Evolutionary conservation across 2,888 invertebrate genomes (phyloP).

Genomic region (Oasisia sp.): DNA sequence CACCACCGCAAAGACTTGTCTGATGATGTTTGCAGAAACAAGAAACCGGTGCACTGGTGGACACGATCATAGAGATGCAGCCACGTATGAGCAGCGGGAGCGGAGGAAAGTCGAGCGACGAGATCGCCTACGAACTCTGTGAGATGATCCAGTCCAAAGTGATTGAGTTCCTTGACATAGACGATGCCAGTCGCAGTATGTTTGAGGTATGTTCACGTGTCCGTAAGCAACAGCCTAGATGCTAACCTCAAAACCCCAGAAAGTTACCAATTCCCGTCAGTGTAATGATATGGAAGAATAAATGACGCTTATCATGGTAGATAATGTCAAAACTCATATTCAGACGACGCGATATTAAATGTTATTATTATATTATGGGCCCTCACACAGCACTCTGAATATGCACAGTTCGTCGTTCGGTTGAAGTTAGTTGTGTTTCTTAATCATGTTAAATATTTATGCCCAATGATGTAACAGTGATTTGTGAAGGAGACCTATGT

Average conservation of each 20-base stretch:
- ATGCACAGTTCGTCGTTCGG: too few species aligned
- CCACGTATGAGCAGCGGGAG: slow-evolving; percentile 73
- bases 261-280: background rate
- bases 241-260: background rate
- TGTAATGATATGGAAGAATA: background rate
- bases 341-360: background rate
- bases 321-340: background rate
- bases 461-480: too few species aligned
- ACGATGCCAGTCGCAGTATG: slow-evolving; percentile 74
- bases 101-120: slow-evolving; percentile 78
- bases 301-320: background rate
- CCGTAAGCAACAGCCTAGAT: background rate
- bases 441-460: too few species aligned
- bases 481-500: too few species aligned
- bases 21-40: slow-evolving; percentile 71
- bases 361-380: background rate
- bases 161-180: slow-evolving; percentile 72
- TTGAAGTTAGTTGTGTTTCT: too few species aligned
- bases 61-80: slow-evolving; percentile 83
- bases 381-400: too few species aligned
- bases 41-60: slow-evolving; percentile 79
- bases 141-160: slow-evolving; percentile 76
- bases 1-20: background rate
- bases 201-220: slow-evolving; percentile 51
- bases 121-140: slow-evolving; percentile 82